Evolutionary conservation across 1,140 invertebrate species (phyloP), one percentile per base, ranked within the genome.

Genomic region (Diorhabda carinulata): DNA sequence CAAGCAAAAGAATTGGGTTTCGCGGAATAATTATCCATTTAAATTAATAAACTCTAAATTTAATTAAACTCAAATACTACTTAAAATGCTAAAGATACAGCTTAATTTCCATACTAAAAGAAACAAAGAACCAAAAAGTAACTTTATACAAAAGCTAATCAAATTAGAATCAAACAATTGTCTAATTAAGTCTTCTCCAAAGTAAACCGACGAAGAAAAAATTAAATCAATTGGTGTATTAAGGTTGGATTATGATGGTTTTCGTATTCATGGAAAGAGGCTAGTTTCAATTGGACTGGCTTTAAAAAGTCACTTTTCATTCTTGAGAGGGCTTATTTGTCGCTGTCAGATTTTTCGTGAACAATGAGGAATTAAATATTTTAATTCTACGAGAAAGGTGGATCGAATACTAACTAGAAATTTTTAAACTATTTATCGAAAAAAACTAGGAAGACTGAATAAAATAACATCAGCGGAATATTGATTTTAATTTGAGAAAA

Each of bases 1-100:
- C 89, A 62, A 62, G 25, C 61, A 40, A 47, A 62, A 72, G 90
- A 91, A n/a, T 43, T 43, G 44, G 43, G 43, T 8, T 9, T 43
- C 5, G 10, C 7, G 61, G 43, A 62, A 62, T 62, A 62, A 47
- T 47, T 8, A 43, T 62, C 61, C 61, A 62, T 62, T 44, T 43
- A 62, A 62, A 62, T 62, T 62, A 62, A 62, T 62, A 62, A 62
- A 62, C 61, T 62, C 61, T 43, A 62, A 62, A 62, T 62, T 62
- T 62, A 62, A 62, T 62, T 62, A 62, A 62, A 44, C 41, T 62
- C 43, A 10, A 62, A 62, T 44, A 62, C 61, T 62, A 68, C 67
- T 72, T 68, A 71, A 71, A 68, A 72, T 72, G 70, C 70, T 72
- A 72, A 72, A 69, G 70, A 72, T 72, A 72, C 64, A 68, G 67